Percentiles rank a stretch among this genome's conserved stretches.
Evolutionary conservation across 2,888 invertebrate genomes (phyloP).

Genomic region (Himalopsyche tibetana): DNA sequence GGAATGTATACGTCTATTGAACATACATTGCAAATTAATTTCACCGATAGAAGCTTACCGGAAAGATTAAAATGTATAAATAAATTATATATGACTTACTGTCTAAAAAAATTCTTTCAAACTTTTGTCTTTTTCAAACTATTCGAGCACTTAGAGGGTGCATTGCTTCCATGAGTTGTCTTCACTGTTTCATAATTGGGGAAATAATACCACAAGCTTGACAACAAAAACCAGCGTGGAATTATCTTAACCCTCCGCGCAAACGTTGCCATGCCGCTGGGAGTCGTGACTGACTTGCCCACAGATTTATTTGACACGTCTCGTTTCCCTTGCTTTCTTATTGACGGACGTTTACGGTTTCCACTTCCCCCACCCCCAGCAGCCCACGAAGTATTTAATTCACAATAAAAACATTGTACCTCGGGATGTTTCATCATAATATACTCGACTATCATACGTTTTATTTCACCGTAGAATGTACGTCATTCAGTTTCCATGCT

Average conservation of each 20-base stretch:
- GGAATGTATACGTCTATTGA: too few relatives aligned
- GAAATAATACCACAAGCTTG: neutral
- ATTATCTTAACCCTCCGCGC: neutral
- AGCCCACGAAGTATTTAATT: constrained; percentile 12
- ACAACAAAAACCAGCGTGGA: neutral
- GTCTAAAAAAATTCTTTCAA: too few relatives aligned
- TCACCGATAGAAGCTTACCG: too few relatives aligned
- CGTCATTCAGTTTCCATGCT: neutral
- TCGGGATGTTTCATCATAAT: neutral
- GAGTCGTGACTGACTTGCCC: constrained; percentile 36
- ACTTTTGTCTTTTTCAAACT: too few relatives aligned
- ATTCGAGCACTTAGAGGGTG: too few relatives aligned
- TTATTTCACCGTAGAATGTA: neutral
- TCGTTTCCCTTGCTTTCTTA: constrained; percentile 9
- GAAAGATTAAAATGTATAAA: too few relatives aligned
- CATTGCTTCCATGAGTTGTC: too few relatives aligned
- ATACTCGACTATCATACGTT: neutral
- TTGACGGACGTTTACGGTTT: constrained; percentile 38
- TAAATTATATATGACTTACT: too few relatives aligned
- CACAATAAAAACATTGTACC: neutral
- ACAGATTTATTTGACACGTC: constrained; percentile 35
- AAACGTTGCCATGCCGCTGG: neutral
- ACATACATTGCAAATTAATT: too few relatives aligned
- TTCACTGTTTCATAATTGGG: neutral
- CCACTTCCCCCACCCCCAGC: neutral